Percentiles rank a stretch among this genome's conserved stretches.
phyloP scores from a whole-genome alignment of 2,797 vertebrate species.

The Sphenopsis melanotis region DNA sequence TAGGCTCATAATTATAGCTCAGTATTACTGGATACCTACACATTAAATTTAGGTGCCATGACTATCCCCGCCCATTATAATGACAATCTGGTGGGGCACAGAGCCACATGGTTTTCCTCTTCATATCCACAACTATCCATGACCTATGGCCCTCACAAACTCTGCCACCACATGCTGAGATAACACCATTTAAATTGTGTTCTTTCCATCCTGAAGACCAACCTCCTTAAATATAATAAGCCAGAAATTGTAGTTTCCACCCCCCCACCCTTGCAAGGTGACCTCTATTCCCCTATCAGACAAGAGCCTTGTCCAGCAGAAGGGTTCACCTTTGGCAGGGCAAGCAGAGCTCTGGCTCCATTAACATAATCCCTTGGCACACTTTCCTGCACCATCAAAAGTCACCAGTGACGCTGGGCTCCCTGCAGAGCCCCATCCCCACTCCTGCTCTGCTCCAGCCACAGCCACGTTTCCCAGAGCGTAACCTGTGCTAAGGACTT shows the following conservation, averaged over 20 bases:
- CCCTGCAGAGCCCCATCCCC: background rate
- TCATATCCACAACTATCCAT: accelerated
- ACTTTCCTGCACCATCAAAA: background rate
- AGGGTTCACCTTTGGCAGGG: background rate
- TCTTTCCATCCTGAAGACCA: background rate
- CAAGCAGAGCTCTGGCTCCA: background rate
- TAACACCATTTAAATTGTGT: background rate
- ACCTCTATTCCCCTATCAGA: background rate
- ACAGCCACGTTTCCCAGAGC: accelerated
- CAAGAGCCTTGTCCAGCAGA: background rate
- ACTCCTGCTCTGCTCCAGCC: background rate
- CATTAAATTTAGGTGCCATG: background rate
- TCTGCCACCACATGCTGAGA: background rate
- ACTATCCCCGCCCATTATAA: background rate
- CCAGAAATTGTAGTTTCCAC: background rate
- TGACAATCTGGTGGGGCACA: background rate
- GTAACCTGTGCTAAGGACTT: background rate
- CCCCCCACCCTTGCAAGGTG: accelerated
- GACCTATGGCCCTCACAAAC: background rate
- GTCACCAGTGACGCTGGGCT: background rate
- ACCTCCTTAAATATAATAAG: background rate
- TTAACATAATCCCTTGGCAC: background rate
- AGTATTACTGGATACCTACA: background rate
- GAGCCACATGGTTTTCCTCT: background rate
- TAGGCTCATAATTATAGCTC: accelerated